Evolutionary conservation across 2,888 invertebrate species (phyloP).

Genomic region (Lymantria dispar): DNA sequence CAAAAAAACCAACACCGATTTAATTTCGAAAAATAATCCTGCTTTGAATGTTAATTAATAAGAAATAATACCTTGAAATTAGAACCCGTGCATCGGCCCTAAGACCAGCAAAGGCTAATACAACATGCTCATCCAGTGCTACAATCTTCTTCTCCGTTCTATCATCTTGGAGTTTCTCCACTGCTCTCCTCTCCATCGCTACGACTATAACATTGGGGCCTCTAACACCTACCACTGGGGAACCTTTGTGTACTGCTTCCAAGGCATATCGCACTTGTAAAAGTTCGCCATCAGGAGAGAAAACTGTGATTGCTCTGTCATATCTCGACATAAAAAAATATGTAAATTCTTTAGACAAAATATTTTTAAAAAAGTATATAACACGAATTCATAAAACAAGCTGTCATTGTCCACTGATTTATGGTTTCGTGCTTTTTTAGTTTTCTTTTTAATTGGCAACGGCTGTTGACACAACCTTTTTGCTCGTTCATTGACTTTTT

Average conservation of each 20-base stretch:
- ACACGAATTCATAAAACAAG: neutral
- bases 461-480: no score
- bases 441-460: no score
- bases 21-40: no score
- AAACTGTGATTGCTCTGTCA: slow-evolving; percentile 98
- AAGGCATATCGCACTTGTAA: slow-evolving; percentile 98
- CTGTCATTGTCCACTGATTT: neutral
- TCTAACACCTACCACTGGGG: slow-evolving; percentile 92
- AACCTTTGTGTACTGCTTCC: slow-evolving; percentile 97
- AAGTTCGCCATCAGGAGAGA: slow-evolving; percentile 98
- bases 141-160: slow-evolving; percentile 97
- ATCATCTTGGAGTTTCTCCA: slow-evolving; percentile 96
- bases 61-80: slow-evolving; percentile 82
- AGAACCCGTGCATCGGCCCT: slow-evolving; percentile 98
- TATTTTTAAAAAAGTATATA: neutral
- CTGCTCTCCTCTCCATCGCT: slow-evolving; percentile 97
- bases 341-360: neutral
- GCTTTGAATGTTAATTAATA: no score
- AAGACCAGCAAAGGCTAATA: slow-evolving; percentile 97
- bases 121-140: slow-evolving; percentile 96
- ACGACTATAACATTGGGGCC: slow-evolving; percentile 95
- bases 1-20: no score
- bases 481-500: no score
- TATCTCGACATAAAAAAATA: slow-evolving; percentile 83
- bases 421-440: no score